Conservation (phyloP, 2,113 vertebrate genomes). For the Prinia subflava region DNA sequence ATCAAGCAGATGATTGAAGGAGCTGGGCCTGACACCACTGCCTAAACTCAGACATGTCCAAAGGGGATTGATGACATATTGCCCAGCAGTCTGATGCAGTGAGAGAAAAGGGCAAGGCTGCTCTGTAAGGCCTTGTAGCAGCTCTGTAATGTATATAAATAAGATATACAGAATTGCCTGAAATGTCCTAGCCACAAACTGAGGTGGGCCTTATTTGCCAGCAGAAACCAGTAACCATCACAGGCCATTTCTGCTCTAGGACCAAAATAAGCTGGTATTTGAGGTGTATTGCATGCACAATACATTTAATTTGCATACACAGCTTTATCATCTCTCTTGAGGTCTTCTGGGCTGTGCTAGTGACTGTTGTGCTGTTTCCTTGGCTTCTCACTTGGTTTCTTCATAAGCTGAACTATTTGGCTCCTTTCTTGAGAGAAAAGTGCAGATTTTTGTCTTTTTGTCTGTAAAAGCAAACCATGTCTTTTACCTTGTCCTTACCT, state of each 20-base stretch:
- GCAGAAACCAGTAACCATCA: not conserved
- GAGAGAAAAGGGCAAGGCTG: not conserved
- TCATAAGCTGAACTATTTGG: not conserved
- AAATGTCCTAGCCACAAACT: not conserved
- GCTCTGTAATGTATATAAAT: rapidly evolving
- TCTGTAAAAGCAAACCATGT: not conserved
- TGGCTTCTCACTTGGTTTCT: not conserved
- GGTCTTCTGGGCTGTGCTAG: not conserved
- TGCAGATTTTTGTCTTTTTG: not conserved
- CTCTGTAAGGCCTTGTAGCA: not conserved
- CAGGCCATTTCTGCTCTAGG: not conserved
- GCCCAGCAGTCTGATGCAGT: not conserved
- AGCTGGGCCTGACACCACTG: not conserved
- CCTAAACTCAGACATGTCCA: not conserved
- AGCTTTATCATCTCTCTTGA: not conserved
- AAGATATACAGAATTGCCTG: not conserved
- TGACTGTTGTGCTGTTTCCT: not conserved
- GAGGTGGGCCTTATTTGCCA: not conserved
- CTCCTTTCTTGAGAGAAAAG: not conserved
- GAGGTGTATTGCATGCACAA: not conserved
- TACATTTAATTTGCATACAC: not conserved
- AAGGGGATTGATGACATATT: not conserved
- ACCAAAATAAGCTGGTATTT: not conserved
- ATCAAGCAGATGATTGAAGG: not conserved
- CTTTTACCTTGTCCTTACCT: not conserved